Conservation (phyloP, 2,113 vertebrate species). For the Chascanopsetta lugubris region DNA sequence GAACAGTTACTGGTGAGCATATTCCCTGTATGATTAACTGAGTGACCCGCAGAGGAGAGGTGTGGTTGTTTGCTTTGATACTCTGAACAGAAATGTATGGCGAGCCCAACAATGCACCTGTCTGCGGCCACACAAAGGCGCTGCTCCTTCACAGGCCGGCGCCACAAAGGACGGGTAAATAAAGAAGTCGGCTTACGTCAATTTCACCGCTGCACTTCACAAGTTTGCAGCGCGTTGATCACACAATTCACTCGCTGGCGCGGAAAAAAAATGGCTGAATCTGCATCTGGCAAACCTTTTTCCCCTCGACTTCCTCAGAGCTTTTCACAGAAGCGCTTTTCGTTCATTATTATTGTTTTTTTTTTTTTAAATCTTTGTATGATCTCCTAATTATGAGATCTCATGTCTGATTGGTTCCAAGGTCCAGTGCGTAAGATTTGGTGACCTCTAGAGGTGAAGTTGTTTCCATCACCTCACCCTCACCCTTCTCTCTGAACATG, state of each 20-base stretch:
- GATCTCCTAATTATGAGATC: too few relatives aligned
- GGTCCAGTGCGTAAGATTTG: too few relatives aligned
- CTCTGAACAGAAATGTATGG: slow-evolving; percentile 21
- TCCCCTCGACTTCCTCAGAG: too few relatives aligned
- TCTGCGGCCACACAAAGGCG: slow-evolving; percentile 28
- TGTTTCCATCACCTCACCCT: too few relatives aligned
- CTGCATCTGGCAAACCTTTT: not conserved
- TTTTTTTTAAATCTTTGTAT: too few relatives aligned
- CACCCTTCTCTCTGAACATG: too few relatives aligned
- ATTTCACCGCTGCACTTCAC: slow-evolving; percentile 2
- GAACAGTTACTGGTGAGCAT: slow-evolving; percentile 36
- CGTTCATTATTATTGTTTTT: too few relatives aligned
- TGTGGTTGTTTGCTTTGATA: slow-evolving; percentile 69
- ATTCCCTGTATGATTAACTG: slow-evolving; percentile 60
- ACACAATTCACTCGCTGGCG: too few relatives aligned
- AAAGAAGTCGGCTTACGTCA: not conserved
- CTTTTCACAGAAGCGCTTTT: too few relatives aligned
- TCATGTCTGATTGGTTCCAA: too few relatives aligned
- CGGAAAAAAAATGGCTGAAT: not conserved
- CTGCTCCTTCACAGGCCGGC: slow-evolving; percentile 10
- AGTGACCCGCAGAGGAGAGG: slow-evolving; percentile 53
- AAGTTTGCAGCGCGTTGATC: slow-evolving; percentile 21
- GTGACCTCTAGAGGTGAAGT: too few relatives aligned
- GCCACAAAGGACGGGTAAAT: slow-evolving; percentile 11
- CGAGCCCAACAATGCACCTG: slow-evolving; percentile 30